Evolutionary conservation across 2,113 vertebrate genomes (phyloP).

Genomic region (Hyperopisus bebe): DNA sequence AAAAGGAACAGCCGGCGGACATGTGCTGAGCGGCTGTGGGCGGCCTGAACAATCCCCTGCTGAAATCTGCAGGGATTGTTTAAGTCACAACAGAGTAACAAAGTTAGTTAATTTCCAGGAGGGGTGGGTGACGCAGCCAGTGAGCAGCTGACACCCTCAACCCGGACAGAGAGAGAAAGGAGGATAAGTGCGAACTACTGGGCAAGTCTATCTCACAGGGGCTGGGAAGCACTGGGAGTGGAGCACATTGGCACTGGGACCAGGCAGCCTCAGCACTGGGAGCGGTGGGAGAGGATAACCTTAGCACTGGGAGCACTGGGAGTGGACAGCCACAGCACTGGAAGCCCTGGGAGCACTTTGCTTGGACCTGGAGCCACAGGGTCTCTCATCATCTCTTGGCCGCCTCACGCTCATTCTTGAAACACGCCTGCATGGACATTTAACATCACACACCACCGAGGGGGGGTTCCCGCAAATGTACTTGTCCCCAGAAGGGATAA

Average conservation of each 20-base stretch:
- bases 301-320: background rate
- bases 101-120: slow-evolving; percentile 26
- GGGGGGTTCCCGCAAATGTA: background rate
- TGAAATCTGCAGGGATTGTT: slow-evolving; percentile 27
- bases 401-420: background rate
- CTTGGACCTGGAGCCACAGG: background rate
- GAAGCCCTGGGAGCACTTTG: slow-evolving; percentile 1
- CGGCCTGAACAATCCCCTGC: slow-evolving; percentile 16
- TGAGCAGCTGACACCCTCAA: background rate
- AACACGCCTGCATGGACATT: slow-evolving; percentile 16
- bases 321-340: background rate
- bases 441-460: slow-evolving; percentile 6
- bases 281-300: no score
- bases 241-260: background rate
- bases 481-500: background rate
- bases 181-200: background rate
- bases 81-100: slow-evolving; percentile 28
- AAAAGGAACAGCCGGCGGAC: background rate
- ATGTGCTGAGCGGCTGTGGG: background rate
- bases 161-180: background rate
- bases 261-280: background rate
- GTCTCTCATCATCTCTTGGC: background rate
- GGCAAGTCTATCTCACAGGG: background rate
- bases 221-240: background rate
- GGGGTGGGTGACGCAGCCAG: slow-evolving; percentile 30